A percentile compares a stretch with the other conserved stretches of the same genome.
Evolutionary conservation across 2,113 vertebrate species (phyloP).

Genomic region (Lichenostomus cassidix): DNA sequence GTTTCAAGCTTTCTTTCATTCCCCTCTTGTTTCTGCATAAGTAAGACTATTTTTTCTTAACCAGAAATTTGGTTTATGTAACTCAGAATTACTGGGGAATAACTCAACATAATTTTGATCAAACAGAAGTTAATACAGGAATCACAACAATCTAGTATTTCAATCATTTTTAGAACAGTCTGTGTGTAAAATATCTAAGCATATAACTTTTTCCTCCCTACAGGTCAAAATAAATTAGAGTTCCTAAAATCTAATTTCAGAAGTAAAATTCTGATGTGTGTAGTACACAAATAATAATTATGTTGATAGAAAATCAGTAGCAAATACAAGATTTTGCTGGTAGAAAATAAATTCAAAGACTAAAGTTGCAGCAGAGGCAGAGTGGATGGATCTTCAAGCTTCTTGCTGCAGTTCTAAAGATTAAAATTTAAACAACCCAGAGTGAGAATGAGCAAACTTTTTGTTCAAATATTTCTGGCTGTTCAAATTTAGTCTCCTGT

Average conservation of each 20-base stretch:
- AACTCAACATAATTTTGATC: neutral
- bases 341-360: neutral
- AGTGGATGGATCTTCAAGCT: neutral
- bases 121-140: neutral
- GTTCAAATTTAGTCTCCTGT: conserved; percentile 16
- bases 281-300: neutral
- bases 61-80: neutral
- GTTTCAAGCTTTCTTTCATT: neutral
- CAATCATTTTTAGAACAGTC: neutral
- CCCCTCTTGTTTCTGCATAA: neutral
- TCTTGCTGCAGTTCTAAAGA: neutral
- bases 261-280: neutral
- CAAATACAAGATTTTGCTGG: neutral
- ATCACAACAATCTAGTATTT: neutral
- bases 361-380: neutral
- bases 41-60: neutral
- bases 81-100: neutral
- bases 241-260: neutral
- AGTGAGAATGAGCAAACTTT: neutral
- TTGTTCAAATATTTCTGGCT: conserved; percentile 5
- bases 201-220: neutral
- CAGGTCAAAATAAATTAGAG: neutral
- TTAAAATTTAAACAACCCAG: neutral
- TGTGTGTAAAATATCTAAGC: neutral
- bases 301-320: neutral